Base-by-base conservation (phyloP, 2,888 invertebrate genomes). In the Palloptera scutellata region DNA sequence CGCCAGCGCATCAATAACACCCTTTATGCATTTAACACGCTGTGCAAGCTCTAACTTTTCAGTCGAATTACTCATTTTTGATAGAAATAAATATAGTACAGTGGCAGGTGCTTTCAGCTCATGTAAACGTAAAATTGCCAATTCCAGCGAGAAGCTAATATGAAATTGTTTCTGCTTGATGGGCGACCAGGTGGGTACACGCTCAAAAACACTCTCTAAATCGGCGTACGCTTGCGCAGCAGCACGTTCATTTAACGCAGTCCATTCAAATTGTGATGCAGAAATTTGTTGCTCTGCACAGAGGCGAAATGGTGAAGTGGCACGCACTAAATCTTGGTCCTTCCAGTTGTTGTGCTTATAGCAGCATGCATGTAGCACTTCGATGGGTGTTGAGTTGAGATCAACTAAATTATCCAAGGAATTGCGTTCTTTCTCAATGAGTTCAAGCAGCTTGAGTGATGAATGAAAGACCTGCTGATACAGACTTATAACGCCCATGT, bases 191-290 rank as follows among this genome's bases (percentile, higher is more conserved):
- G 76, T 77, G 42, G 83, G 78, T 5, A 76, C 67, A 4, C 82
- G 81, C 68, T 83, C 82, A 30, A 83, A 83, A 13, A 83, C 78
- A 17, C 77, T 76, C 52, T 83, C 80, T 40, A 85, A 73, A 70
- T 85, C 86, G 0, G 77, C 78, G 69, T 83, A 85, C 0, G 84
- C 83, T 63, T 84, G 84, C 0, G 83, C 76, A 41, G 76, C 78
- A 0, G 82, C 80, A 1, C 85, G 77, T 53, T 86, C 89, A 71
- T 89, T 89, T 0, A 92, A 76, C 0, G 89, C 90, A 0, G 90
- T 89, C 89, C 91, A 92, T 73, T 92, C 91, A 75, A 90, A 91
- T 70, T 91, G 91, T 1, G 89, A 84, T 0, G 88, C 84, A 6
- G 86, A 86, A 59, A 89, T 88, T 85, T 88, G 84, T 61, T 81